phyloP scores from a whole-genome alignment of 2,888 invertebrate genomes.

The Acanthococcus lagerstroemiae region DNA sequence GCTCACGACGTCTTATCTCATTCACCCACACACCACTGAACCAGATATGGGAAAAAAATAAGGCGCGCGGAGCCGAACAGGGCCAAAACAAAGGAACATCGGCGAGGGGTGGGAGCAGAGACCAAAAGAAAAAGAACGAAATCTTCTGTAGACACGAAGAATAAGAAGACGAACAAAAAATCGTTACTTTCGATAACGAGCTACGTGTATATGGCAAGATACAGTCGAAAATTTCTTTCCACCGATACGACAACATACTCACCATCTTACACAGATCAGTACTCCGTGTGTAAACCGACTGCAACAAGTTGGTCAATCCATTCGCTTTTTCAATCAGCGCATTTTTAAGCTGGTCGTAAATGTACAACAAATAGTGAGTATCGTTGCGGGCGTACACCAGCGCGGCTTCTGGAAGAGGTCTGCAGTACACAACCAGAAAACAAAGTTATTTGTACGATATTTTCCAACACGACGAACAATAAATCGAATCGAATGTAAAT shows the following conservation, averaged over 20 bases:
- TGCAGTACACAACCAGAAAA: constrained; percentile 37
- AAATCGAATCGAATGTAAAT: neutral
- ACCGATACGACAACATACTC: neutral
- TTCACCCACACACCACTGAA: no score
- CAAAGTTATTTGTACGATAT: neutral
- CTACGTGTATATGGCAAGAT: neutral
- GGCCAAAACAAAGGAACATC: no score
- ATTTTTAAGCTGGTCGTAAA: constrained; percentile 68
- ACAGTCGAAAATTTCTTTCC: neutral
- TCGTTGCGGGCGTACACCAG: constrained; percentile 81
- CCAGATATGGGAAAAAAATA: no score
- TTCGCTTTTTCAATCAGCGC: constrained; percentile 60
- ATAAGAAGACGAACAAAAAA: no score
- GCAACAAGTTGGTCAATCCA: constrained; percentile 54
- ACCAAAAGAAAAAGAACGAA: no score
- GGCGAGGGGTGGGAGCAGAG: no score
- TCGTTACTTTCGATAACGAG: no score
- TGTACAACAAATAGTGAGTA: constrained; percentile 86
- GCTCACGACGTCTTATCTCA: no score
- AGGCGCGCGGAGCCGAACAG: no score
- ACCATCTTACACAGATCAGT: constrained; percentile 53
- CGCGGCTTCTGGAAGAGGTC: constrained; percentile 74
- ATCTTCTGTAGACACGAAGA: no score
- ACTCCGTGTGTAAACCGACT: constrained; percentile 62
- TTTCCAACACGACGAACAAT: no score